A percentile compares a stretch with the other conserved stretches of the same genome.
phyloP scores from a whole-genome alignment of 2,113 vertebrate genomes.

The Empidonax traillii region DNA sequence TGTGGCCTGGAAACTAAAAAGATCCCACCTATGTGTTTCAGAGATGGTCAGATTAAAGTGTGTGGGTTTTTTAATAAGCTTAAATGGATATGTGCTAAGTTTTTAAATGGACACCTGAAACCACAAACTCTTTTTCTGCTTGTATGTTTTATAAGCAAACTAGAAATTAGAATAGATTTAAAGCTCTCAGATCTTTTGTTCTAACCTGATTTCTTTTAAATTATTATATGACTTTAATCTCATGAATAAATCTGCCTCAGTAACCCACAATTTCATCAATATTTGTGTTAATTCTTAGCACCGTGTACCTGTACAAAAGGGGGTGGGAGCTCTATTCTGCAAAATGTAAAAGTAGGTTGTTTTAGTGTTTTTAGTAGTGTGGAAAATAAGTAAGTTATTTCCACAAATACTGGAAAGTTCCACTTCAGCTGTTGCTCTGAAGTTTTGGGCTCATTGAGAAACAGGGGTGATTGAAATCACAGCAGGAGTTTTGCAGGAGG shows the following conservation, averaged over 20 bases:
- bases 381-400: background rate
- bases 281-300: background rate
- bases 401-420: background rate
- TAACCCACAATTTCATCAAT: background rate
- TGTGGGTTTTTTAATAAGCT: constrained; percentile 27
- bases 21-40: constrained; percentile 24
- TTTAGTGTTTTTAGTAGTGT: background rate
- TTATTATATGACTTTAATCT: background rate
- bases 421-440: background rate
- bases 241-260: background rate
- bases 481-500: background rate
- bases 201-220: background rate
- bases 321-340: background rate
- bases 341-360: background rate
- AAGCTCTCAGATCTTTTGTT: background rate
- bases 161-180: background rate
- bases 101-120: constrained; percentile 48
- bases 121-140: background rate
- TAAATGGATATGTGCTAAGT: constrained; percentile 21
- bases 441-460: background rate
- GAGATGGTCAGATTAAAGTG: constrained; percentile 26
- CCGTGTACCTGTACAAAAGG: background rate
- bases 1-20: constrained; percentile 25
- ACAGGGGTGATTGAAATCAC: background rate
- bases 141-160: background rate